Evolutionary conservation across 2,113 vertebrate genomes (phyloP).

Genomic region (Lutjanus erythropterus): DNA sequence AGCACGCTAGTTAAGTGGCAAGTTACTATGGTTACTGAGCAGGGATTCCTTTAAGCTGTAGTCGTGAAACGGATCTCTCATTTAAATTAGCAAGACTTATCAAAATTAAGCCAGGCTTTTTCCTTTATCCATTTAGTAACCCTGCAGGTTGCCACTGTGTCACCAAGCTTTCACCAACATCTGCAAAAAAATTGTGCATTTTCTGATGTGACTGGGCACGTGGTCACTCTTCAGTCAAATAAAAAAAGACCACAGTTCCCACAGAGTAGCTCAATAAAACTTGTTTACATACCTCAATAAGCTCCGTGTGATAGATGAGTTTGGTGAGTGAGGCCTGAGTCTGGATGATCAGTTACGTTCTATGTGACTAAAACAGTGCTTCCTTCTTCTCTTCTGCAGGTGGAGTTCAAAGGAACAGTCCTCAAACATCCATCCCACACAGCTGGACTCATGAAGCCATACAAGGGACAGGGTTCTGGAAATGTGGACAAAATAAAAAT

Average conservation of each 20-base stretch:
- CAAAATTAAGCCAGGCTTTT: too few species aligned
- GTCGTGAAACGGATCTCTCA: too few species aligned
- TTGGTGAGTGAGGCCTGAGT: background rate
- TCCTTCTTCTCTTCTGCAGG: constrained; percentile 27
- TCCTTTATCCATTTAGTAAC: too few species aligned
- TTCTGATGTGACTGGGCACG: background rate
- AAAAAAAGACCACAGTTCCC: background rate
- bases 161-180: background rate
- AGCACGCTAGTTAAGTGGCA: too few species aligned
- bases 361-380: background rate
- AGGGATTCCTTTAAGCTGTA: too few species aligned
- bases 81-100: too few species aligned
- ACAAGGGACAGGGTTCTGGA: background rate
- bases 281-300: background rate
- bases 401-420: background rate
- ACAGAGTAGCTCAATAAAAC: background rate
- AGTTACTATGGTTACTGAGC: too few species aligned
- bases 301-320: background rate
- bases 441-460: constrained; percentile 16
- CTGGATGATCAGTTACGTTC: background rate
- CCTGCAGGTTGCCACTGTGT: background rate
- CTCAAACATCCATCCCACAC: background rate
- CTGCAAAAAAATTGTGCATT: background rate
- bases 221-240: background rate
- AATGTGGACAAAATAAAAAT: background rate